Evolutionary conservation across 2,888 invertebrate genomes (phyloP), one percentile per base, ranked within the genome.

Genomic region (Eupithecia exiguata): DNA sequence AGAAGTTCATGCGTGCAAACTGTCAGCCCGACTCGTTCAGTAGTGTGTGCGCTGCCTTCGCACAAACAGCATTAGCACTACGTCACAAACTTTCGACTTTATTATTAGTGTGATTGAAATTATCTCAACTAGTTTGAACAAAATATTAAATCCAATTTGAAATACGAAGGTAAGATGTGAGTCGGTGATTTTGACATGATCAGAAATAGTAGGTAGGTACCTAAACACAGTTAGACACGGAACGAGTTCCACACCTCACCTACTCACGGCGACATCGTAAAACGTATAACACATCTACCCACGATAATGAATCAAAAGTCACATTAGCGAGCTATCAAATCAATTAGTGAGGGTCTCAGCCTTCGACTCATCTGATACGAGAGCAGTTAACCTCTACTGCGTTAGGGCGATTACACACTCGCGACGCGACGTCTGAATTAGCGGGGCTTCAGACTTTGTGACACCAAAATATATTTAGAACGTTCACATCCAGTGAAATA

Each of bases 331-430:
- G 79, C 69, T 78, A 77, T 77, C 82, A 80, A 82, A 86, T 87
- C 85, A 87, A 87, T 87, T 87, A 87, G 83, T 81, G 82, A 77
- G 82, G 81, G 82, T 81, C 77, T 71, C 80, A 80, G 80, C 84
- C 84, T 86, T 84, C 84, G 77, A 74, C 71, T 69, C 72, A 72
- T 75, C 75, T 74, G 71, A 70, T 76, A 81, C 78, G 83, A 84
- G 83, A 85, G 84, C 81, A 77, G 85, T 83, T 84, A 81, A 82
- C 86, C 86, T 86, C 83, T 81, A 61, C 58, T 53, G 30, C 14
- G 43, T 38, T 40, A 63, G n/a, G 74, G 69, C 21, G 66, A n/a
- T 69, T 71, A 30, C 46, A 70, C 30, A 62, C 10, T 36, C 58
- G 30, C 58, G 18, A 21, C 58, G 30, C 58, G 18, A 21, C 21